Base-by-base conservation (phyloP, 2,797 vertebrate species). In the Chromis chromis region DNA sequence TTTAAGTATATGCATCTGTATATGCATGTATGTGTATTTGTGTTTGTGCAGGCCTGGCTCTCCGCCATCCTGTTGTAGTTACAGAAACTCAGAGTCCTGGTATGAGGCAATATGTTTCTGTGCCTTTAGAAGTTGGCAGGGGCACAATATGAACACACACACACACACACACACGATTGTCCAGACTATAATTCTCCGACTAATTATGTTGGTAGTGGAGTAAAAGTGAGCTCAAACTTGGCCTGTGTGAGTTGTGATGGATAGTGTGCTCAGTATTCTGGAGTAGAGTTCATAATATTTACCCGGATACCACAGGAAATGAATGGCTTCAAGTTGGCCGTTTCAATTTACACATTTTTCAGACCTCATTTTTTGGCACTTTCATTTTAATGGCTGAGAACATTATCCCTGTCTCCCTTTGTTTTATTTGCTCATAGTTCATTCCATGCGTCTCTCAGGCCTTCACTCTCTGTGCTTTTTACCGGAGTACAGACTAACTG, bases 261-360 rank as follows among this genome's bases (percentile, higher is more conserved):
- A 94, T 93, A 73, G 87, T 82, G 83, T 72, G 81, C 84, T 84
- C 85, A 62, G 76, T 69, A 72, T 84, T 86, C 79, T 88, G 76
- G 83, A 88, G 89, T 87, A 81, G 76, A 82, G 81, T 88, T 93
- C 88, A 93, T 92, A 93, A 93, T 94, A 90, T 94, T 94, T 91
- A 88, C 81, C 88, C 81, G 82, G 89, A 92, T 90, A 91, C 88
- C 17, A 11, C 84, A 93, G 90, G 91, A 94, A 94, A 94, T 89
- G 81, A 92, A 85, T 50, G 74, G 68, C 76, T 70, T 78, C 64
- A 85, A 83, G 87, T 84, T 49, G 33, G 85, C 74, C 53, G 86
- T 86, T 86, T 94, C 91, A 85, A 81, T 93, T 93, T 91, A 90
- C 93, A 84, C 79, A 85, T 88, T 86, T 91, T 86, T 85, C 78